These are phyloP conservation scores for Microcebus ravelobensis DNA, from an alignment of 2,113 vertebrate genomes.

Conservation along the genomic window DNA sequence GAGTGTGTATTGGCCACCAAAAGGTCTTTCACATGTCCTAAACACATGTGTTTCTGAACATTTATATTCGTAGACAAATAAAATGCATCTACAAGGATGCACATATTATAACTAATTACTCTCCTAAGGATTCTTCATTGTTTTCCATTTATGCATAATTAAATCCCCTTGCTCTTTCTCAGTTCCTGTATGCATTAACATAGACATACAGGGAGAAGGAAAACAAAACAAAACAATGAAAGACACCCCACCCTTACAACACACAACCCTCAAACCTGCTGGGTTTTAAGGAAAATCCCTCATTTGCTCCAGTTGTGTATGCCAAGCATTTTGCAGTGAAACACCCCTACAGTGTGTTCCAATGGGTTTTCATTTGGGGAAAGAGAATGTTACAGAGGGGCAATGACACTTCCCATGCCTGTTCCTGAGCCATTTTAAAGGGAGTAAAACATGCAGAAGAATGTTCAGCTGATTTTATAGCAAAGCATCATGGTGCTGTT, in stretches of 20 bases:
- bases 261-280: background rate
- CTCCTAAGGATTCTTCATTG: slow-evolving; percentile 44
- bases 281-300: slow-evolving; percentile 48
- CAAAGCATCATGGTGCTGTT: slow-evolving; percentile 70
- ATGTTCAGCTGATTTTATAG: slow-evolving; percentile 76
- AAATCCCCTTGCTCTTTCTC: slow-evolving; percentile 46
- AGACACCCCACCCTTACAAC: background rate
- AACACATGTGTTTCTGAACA: slow-evolving; percentile 8
- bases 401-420: slow-evolving; percentile 50
- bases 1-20: background rate
- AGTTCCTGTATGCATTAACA: slow-evolving; percentile 47
- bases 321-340: slow-evolving; percentile 54
- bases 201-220: background rate
- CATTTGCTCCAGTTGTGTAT: background rate
- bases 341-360: slow-evolving; percentile 54
- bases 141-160: slow-evolving; percentile 55
- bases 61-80: slow-evolving; percentile 38
- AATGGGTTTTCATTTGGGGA: slow-evolving; percentile 60
- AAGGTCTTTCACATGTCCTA: background rate
- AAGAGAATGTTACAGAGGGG: slow-evolving; percentile 56
- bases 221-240: background rate
- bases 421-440: slow-evolving; percentile 66
- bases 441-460: slow-evolving; percentile 62
- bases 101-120: slow-evolving; percentile 52
- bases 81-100: background rate